Base-by-base conservation (phyloP, 2,888 invertebrate species). In the Didymodactylos carnosus region DNA sequence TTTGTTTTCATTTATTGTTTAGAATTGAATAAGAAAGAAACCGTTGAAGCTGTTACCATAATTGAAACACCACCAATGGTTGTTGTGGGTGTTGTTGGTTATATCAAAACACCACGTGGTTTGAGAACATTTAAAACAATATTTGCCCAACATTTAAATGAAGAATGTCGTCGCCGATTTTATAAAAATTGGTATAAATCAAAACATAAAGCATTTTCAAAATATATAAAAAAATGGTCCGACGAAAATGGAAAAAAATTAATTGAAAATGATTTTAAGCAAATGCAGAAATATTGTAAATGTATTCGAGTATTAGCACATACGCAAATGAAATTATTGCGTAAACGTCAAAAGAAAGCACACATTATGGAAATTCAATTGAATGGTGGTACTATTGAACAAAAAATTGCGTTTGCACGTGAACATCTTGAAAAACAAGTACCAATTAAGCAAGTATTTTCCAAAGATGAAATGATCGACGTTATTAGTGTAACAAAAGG, bases 101-200 rank as follows among this genome's bases (percentile, higher is more conserved):
- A 99, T 86, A 94, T 98, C 80, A 94, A 97, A 82, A 99, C 98
- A 73, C 98, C 98, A 70, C 91, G 91, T 84, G 98, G 98, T 80
- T 88, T 95, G 77, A 88, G 95, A 76, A 91, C 93, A 72, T 87
- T 98, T 78, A 91, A 93, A 78, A 94, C 95, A 73, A 89, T 99
- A 72, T 99, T 94, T 91, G 95, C 98, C 71, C 95, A 97, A 85
- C 98, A 99, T 87, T 88, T 98, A 83, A 92, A 93, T 53, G 98
- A 98, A 84, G 98, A 98, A 83, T 97, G 95, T 85, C 89, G 92
- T 80, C 90, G 98, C 82, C 89, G 98, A 79, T 97, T 98, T 88
- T 99, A 99, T 88, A 98, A 97, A 88, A 98, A 98, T 87, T 98
- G 98, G 98, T 98, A 62, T 87, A 92, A 93, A 86, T 92, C 93